These are phyloP conservation scores for Poecile atricapillus DNA, from an alignment of 2,113 vertebrate genomes.

Conservation along the genomic window DNA sequence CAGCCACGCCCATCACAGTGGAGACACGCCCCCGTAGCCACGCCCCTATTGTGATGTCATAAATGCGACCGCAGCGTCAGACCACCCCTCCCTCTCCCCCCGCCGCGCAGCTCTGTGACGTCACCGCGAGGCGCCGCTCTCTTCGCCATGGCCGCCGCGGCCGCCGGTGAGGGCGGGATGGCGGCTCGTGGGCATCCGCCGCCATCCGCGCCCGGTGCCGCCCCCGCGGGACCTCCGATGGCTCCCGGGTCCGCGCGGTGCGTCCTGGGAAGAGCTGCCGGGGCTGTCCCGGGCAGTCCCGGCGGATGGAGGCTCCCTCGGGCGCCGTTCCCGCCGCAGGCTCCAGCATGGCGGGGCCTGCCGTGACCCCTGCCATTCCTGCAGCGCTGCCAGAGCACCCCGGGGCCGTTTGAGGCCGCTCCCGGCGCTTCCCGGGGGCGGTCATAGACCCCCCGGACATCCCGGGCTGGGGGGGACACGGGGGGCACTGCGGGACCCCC, in stretches of 20 bases:
- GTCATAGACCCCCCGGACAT: neutral
- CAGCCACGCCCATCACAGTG: accelerated
- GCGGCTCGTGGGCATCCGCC: accelerated
- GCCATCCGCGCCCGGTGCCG: neutral
- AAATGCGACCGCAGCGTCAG: accelerated
- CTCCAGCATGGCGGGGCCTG: neutral
- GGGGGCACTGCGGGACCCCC: neutral
- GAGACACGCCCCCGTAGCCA: accelerated
- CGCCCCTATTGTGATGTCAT: accelerated
- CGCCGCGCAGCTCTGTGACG: accelerated
- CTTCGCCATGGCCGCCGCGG: accelerated
- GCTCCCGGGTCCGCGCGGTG: neutral
- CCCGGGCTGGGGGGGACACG: accelerated
- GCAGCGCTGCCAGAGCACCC: neutral
- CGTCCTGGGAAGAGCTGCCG: neutral
- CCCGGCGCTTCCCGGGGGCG: neutral
- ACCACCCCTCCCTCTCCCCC: accelerated
- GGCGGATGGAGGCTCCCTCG: neutral
- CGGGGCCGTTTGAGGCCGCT: slow-evolving; percentile 16
- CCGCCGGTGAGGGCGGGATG: accelerated
- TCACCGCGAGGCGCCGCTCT: accelerated
- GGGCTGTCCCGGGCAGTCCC: accelerated
- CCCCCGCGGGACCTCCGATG: accelerated
- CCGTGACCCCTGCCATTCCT: neutral
- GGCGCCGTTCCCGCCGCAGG: neutral